Conservation (phyloP, 2,113 vertebrate genomes). For the Siniperca chuatsi region DNA sequence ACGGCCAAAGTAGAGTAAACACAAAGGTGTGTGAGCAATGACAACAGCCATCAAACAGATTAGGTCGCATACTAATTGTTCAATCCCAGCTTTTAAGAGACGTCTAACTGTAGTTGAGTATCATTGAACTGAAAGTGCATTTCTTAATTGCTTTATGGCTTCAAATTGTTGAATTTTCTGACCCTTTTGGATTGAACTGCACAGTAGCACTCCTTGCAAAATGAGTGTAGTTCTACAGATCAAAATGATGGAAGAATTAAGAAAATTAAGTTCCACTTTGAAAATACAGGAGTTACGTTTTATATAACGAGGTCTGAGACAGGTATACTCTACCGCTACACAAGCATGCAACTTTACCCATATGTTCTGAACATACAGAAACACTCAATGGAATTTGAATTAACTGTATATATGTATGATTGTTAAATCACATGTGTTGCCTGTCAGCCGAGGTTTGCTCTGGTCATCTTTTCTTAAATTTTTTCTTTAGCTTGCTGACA, state of each 20-base stretch:
- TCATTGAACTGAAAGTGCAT: not conserved
- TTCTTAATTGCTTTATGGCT: not conserved
- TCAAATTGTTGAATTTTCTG: not conserved
- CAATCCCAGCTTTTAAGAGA: conserved; percentile 3
- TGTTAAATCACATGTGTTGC: conserved; percentile 19
- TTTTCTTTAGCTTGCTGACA: conserved; percentile 59
- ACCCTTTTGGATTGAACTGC: not conserved
- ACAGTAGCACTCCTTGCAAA: not conserved
- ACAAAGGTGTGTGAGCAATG: not conserved
- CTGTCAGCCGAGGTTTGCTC: conserved; percentile 22
- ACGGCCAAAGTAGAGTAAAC: not conserved
- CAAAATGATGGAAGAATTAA: not conserved
- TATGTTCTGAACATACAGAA: not conserved
- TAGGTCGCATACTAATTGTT: not conserved
- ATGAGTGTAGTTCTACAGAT: not conserved
- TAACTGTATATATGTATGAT: not conserved
- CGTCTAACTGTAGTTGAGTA: not conserved
- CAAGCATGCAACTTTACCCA: not conserved
- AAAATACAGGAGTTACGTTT: not conserved
- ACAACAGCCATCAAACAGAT: not conserved
- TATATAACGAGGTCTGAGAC: not conserved
- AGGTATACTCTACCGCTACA: too few species aligned
- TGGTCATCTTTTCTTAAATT: conserved; percentile 42
- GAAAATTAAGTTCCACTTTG: conserved; percentile 2
- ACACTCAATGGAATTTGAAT: conserved; percentile 10